Evolutionary conservation across 2,888 invertebrate species (phyloP), one percentile per base, ranked within the genome.

Genomic region (Conus canariensis): DNA sequence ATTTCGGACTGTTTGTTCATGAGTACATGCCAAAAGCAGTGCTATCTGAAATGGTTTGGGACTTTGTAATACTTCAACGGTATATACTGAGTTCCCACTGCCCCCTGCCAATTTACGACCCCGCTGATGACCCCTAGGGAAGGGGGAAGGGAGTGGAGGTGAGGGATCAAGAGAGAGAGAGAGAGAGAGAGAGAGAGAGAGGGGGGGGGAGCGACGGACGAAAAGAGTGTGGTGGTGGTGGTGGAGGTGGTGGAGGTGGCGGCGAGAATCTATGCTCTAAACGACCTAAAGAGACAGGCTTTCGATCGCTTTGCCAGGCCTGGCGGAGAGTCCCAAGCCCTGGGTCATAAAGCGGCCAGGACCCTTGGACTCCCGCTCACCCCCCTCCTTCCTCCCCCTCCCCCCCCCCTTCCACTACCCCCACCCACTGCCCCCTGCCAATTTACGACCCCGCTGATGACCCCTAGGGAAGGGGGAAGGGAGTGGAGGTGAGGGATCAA

Each of bases 321-420:
- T 9, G 58, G 5, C 70, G 5, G 12, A 60, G 45, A 87, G 87
- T 45, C 70, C 87, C 86, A 25, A 86, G 64, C 64, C n/a, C 64
- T 60, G 25, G 56, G 45, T 25, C 86, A 64, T 87, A 87, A 87
- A 87, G 45, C 74, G 60, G 64, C 60, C 25, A 14, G 19, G 30
- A 14, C n/a, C 85, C 22, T 30, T 85, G 85, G 60, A 60, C 60
- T 16, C 56, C n/a, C 56, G n/a, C 8, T 85, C 85, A 64, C n/a
- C 59, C 60, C 85, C 2, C 10, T 4, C 25, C 22, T 85, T 60
- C 60, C 59, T 25, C 25, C 4, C 14, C 60, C 45, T 4, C 45
- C 45, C 45, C 45, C 45, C 45, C 45, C 45, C 45, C 45, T 4
- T 45, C 45, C 45, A 45, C 45, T 45, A 45, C 45, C 45, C 45